Conservation (phyloP, 2,113 vertebrate species). For the Indicator maculatus region DNA sequence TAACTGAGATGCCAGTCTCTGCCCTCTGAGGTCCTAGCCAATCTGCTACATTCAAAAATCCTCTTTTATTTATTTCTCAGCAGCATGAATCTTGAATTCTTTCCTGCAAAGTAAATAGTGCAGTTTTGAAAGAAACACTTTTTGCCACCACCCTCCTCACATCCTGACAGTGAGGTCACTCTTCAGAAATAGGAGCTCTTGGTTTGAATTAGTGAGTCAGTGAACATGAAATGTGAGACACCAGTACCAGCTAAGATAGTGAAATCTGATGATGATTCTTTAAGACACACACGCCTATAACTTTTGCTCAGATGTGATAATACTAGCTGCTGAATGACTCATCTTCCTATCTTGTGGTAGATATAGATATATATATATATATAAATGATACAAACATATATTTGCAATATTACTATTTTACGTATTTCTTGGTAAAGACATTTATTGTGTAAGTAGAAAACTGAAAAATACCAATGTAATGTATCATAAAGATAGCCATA, state of each 20-base stretch:
- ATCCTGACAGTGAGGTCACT: conserved; percentile 29
- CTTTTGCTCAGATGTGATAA: conserved; percentile 30
- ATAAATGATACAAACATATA: not conserved
- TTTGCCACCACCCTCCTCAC: not conserved
- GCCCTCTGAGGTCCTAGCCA: not conserved
- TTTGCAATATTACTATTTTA: not conserved
- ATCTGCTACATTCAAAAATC: not conserved
- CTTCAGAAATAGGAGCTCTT: conserved; percentile 47
- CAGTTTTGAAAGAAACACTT: not conserved
- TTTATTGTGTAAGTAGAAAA: not conserved
- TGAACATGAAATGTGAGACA: conserved; percentile 42
- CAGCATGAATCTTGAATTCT: not conserved
- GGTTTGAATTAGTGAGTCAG: conserved; percentile 57
- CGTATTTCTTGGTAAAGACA: not conserved
- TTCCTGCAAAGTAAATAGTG: not conserved
- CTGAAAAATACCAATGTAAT: not conserved
- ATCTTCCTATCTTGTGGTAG: conserved; percentile 18
- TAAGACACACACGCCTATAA: conserved; percentile 1
- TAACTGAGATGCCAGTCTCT: not conserved
- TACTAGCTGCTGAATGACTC: conserved; percentile 26
- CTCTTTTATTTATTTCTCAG: not conserved
- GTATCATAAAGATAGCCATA: not conserved
- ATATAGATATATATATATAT: not conserved
- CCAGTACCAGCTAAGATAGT: not conserved
- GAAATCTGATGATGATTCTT: conserved; percentile 52